These are phyloP conservation scores for Ibidorhyncha struthersii DNA, from an alignment of 2,113 vertebrate genomes.

Conservation along the genomic window DNA sequence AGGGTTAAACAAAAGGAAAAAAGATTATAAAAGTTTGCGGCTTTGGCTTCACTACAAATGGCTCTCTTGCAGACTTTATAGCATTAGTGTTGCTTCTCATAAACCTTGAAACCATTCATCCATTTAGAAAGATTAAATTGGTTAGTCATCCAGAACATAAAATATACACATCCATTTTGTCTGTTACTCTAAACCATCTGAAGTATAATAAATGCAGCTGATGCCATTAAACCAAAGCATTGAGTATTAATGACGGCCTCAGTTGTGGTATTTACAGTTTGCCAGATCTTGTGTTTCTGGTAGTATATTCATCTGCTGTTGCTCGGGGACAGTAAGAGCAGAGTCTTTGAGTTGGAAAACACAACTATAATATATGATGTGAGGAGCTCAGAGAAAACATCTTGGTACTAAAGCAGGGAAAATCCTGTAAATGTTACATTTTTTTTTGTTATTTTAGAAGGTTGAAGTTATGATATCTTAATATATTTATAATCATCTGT, in stretches of 20 bases:
- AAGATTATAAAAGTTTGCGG: slow-evolving; percentile 60
- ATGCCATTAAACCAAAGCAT: neutral
- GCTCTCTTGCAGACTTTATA: slow-evolving; percentile 56
- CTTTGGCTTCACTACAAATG: slow-evolving; percentile 66
- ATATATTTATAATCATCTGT: neutral
- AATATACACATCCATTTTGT: slow-evolving; percentile 53
- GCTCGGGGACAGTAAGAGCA: neutral
- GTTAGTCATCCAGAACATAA: slow-evolving; percentile 65
- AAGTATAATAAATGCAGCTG: slow-evolving; percentile 19
- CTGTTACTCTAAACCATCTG: slow-evolving; percentile 40
- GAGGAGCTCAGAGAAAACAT: slow-evolving; percentile 14
- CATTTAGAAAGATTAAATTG: slow-evolving; percentile 66
- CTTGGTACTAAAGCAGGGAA: neutral
- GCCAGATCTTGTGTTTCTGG: slow-evolving; percentile 31
- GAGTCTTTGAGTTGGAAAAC: slow-evolving; percentile 15
- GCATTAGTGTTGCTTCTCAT: slow-evolving; percentile 63
- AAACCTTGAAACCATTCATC: slow-evolving; percentile 65
- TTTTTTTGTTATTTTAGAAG: slow-evolving; percentile 1
- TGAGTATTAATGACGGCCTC: slow-evolving; percentile 19
- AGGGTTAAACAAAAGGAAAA: slow-evolving; percentile 67
- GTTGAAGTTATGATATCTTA: neutral
- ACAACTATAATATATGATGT: neutral
- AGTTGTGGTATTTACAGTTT: neutral
- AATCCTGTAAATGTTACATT: neutral
- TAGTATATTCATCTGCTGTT: slow-evolving; percentile 10